Percentiles rank a stretch among this genome's conserved stretches.
Evolutionary conservation across 2,113 vertebrate species (phyloP).

Genomic region (Poeciliopsis turrubarensis): DNA sequence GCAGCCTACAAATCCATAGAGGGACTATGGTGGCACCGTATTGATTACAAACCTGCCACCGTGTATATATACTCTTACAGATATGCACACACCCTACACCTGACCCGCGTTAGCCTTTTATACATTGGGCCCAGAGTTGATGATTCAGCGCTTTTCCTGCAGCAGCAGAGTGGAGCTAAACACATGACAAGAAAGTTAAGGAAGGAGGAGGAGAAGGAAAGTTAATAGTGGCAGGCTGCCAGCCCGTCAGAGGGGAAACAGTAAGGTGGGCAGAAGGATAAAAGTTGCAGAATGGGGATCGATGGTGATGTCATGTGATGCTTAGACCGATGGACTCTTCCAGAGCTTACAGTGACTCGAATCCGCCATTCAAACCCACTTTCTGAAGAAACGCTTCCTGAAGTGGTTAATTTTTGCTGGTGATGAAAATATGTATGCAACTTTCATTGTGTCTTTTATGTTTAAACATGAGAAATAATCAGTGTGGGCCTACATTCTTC

Average conservation of each 20-base stretch:
- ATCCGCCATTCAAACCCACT: not conserved
- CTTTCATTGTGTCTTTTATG: constrained; percentile 15
- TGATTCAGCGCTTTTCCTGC: constrained; percentile 71
- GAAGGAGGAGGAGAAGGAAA: constrained; percentile 24
- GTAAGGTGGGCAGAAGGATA: constrained; percentile 55
- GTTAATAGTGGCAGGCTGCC: constrained; percentile 60
- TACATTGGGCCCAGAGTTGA: constrained; percentile 53
- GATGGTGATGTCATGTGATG: constrained; percentile 67
- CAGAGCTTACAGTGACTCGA: not conserved
- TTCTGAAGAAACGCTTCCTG: constrained; percentile 40
- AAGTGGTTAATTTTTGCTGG: constrained; percentile 7
- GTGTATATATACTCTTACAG: constrained; percentile 26
- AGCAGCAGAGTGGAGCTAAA: constrained; percentile 56
- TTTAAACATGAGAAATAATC: not conserved
- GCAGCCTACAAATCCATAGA: constrained; percentile 49
- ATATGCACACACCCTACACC: constrained; percentile 25
- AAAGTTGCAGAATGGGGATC: constrained; percentile 58
- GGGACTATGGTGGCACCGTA: constrained; percentile 45
- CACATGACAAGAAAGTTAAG: constrained; percentile 40
- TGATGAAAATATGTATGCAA: constrained; percentile 1
- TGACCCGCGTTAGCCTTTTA: constrained; percentile 62
- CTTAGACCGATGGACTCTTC: constrained; percentile 70
- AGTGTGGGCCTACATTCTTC: constrained; percentile 5
- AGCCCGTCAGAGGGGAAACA: constrained; percentile 60
- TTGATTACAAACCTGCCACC: constrained; percentile 60